Base-by-base conservation (phyloP, 92 coral and sea anemone genomes). In the Bergia puertoricense region DNA sequence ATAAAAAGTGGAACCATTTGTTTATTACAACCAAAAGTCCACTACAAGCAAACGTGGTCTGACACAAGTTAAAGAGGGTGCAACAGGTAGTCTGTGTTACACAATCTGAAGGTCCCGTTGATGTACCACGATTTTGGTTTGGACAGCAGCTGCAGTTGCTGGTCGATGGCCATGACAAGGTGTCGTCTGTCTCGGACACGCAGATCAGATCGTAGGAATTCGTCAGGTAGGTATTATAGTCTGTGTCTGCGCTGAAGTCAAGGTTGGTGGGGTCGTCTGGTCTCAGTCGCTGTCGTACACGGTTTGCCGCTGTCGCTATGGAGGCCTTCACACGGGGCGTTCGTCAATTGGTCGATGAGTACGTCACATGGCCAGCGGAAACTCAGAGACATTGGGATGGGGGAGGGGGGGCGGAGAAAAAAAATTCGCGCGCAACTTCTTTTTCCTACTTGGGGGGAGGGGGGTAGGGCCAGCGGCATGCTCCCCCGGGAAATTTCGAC, bases 81-180 rank as follows among this genome's bases (percentile, higher is more conserved):
- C 30, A 30, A 30, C 30, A 30, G 30, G 30, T 30, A 30, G 30
- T 30, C 30, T 30, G 30, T 30, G 30, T 43, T 56, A 18, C 86
- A 80, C 46, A 88, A 68, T 7, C 80, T 88, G 18, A 88, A 88
- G 0, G 84, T 89, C 7, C 82, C 77, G 22, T 90, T 50, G 42
- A 90, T 75, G 15, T 86, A 86, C 92, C 92, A 86, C 7, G 67
- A 16, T 62, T 87, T 87, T 6, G 90, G 44, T 78, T 79, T 65
- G 3, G 85, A 18, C 57, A 87, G 84, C 48, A 67, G 41, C 39
- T 56, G 15, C 2, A 88, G 48, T 76, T 81, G 91, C 39, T 82
- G 18, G 22, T 88, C 74, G 0, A 91, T 91, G 57, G 93, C 93
- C 54, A 91, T 81, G 8, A 91, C 36, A 3, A 90, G 77, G 81